Conservation (phyloP, 2,888 invertebrate genomes). For the Noctua janthina region DNA sequence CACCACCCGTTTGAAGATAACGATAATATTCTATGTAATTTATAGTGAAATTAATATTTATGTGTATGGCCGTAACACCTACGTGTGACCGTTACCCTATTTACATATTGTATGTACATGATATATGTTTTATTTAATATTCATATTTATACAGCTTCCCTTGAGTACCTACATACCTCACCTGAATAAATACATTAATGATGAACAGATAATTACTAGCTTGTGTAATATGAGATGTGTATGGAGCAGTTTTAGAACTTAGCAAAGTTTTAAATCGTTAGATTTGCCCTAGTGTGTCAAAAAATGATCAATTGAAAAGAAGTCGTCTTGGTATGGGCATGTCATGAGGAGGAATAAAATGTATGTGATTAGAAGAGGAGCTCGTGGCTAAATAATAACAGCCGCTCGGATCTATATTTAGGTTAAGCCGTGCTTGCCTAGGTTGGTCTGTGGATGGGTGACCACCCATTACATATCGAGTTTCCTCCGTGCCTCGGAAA, state of each 20-base stretch:
- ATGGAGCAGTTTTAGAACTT: conserved; percentile 2
- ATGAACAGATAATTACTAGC: conserved; percentile 20
- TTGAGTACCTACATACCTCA: not conserved
- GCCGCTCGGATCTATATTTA: no score
- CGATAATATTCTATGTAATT: conserved; percentile 10
- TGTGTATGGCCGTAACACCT: conserved; percentile 4
- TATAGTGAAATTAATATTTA: conserved; percentile 17
- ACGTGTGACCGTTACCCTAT: conserved; percentile 13
- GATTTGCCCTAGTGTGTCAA: not conserved
- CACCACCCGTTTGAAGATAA: not conserved
- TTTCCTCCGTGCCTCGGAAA: no score
- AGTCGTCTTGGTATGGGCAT: not conserved
- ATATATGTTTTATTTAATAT: conserved; percentile 26
- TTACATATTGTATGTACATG: conserved; percentile 12
- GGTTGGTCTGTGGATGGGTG: no score
- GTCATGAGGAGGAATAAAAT: no score
- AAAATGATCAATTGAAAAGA: not conserved
- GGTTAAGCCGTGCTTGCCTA: no score
- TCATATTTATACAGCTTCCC: conserved; percentile 37
- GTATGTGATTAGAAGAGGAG: not conserved
- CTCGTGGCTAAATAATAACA: no score
- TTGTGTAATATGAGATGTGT: not conserved
- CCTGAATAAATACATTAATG: conserved; percentile 48
- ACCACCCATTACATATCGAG: no score
- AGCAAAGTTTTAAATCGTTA: not conserved